Evolutionary conservation across 64 coral and sea anemone species (phyloP), one percentile per base, ranked within the genome.

Genomic region (Dendrophyllia cribrosa): DNA sequence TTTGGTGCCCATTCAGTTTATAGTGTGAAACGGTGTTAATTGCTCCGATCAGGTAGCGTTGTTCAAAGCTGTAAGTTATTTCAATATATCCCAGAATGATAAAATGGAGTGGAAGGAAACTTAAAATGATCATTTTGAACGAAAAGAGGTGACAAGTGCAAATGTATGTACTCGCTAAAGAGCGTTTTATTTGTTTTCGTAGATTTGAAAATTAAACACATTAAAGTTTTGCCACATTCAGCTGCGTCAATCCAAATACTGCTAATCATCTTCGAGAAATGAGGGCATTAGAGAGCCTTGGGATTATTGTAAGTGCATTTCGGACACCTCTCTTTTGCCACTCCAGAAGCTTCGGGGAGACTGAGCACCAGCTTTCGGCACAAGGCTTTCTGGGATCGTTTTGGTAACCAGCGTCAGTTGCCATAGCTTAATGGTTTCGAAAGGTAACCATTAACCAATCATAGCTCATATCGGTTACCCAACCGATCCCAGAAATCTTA

Each of bases 1-100:
- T 68, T 47, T 84, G 80, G 43, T 84, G 80, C 1, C 80, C 80
- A 21, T 65, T 8, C 19, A 84, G 17, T 23, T 50, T 84, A 14
- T 67, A 48, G 6, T 67, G 6, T 3, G 20, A n/a, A 9, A 51
- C 61, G 9, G 80, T 84, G 4, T 67, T 67, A 19, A 84, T 1
- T 3, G 80, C 43, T n/a, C 80, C 80, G 2, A 23, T 13, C 19
- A 64, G 45, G 16, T 63, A 63, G 3, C 80, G 80, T 22, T 84
- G 60, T 22, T 84, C 80, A 3, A 46, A 66, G 61, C 80, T 47
- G 43, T 8, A 51, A 68, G 60, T 51, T 0, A 6, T 23, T 67
- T 13, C 77, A 8, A 51, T 46, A 43, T 48, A 51, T 15, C 44
- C 6, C 47, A 60, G n/a, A 60, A 59, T 3, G 3, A 34, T 43